Percentiles rank a stretch among this genome's conserved stretches.
phyloP scores from a whole-genome alignment of 2,113 vertebrate genomes.

The Hyperoodon ampullatus region DNA sequence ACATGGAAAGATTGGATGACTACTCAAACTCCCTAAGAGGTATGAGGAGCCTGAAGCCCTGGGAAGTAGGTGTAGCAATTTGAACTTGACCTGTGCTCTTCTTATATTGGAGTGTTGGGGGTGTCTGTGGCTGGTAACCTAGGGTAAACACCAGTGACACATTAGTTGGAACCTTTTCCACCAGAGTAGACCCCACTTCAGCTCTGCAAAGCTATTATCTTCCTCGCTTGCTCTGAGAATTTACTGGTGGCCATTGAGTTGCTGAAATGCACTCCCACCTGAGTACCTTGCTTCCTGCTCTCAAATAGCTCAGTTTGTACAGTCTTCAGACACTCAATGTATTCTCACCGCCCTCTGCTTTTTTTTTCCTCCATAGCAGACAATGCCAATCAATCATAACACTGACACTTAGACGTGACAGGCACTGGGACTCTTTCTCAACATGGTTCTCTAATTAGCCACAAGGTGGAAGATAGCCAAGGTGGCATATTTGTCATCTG shows the following conservation, averaged over 20 bases:
- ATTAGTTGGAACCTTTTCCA: background rate
- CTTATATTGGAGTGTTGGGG: background rate
- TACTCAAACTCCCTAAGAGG: background rate
- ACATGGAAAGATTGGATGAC: background rate
- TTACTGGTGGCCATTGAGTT: background rate
- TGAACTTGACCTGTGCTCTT: background rate
- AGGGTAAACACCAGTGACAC: background rate
- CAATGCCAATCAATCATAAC: background rate
- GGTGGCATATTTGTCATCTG: background rate
- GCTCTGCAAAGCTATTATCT: background rate
- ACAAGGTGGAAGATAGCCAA: background rate
- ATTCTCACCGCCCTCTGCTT: background rate
- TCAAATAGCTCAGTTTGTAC: background rate
- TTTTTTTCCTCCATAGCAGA: background rate
- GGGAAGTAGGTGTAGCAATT: background rate
- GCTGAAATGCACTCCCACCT: background rate
- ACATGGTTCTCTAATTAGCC: background rate
- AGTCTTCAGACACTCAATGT: fast-evolving
- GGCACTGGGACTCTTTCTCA: background rate
- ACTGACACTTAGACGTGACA: background rate
- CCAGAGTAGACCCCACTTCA: background rate
- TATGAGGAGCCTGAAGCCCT: background rate
- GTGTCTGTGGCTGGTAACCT: no score
- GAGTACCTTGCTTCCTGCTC: no score
- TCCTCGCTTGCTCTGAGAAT: background rate